Evolutionary conservation across 30 jellyfish, hydroid and myxozoan genomes (phyloP), one percentile per base, ranked within the genome.

Genomic region (Hydractinia symbiolongicarpus): DNA sequence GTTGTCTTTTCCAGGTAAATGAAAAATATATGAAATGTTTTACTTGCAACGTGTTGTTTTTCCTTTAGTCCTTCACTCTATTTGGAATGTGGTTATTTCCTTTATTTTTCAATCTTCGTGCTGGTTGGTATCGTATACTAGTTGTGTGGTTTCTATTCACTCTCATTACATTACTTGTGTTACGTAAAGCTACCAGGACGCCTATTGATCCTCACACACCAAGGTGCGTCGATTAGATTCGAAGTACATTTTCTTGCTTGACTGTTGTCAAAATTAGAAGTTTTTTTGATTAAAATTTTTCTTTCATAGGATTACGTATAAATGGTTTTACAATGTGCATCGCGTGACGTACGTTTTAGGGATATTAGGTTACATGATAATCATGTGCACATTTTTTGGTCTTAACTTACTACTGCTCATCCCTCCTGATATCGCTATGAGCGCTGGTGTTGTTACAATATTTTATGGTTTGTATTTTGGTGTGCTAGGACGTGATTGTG

Each of bases 381-480:
- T 90, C 40, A 90, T 90, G 97, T 83, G 83, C n/a, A 90, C 97
- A 49, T 90, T 90, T 70, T 85, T 90, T 85, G 97, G 97, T 9
- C 50, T 90, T 20, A 90, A 90, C 79, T 79, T 90, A 6, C 19
- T 90, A 89, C 77, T 90, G 55, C 58, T 73, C 55, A 64, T 90
- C 4, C 82, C 88, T 5, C 95, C 97, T 4, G 97, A 90, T 54
- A 83, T 93, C 56, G 88, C 97, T 4, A 90, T 90, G 97, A 85
- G 85, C 40, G 92, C 95, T 81, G 97, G 97, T 53, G 94, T 90
- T 16, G 86, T 94, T 10, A 82, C 84, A 16, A 82, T 92, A 6
- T 92, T 92, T 72, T 92, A 88, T 83, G 98, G 98, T 14, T 80
- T 92, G 84, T 92, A 92, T 81, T 92, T 73, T 81, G 98, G 98